Percentiles rank a stretch among this genome's conserved stretches.
These are phyloP conservation scores for Panthera leo DNA, from an alignment of 2,113 vertebrate species.

Conservation along the genomic window DNA sequence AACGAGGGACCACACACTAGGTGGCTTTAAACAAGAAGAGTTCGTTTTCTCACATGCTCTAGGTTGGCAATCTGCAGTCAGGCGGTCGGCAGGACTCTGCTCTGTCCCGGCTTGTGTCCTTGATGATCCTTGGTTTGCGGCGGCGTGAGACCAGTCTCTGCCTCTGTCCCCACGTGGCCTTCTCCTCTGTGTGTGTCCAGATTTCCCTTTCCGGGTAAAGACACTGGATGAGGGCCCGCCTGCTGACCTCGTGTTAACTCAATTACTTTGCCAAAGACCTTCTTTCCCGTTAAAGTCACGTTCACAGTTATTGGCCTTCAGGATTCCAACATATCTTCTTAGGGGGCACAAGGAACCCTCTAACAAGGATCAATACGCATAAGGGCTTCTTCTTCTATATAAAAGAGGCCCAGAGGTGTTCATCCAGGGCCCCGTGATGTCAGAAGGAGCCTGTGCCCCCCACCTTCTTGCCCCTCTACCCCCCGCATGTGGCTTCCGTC, in stretches of 20 bases:
- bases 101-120: neutral
- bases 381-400: neutral
- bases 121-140: too few relatives aligned
- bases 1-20: neutral
- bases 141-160: fast-evolving
- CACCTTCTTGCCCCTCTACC: neutral
- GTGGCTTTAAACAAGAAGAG: neutral
- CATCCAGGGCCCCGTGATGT: neutral
- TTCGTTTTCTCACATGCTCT: neutral
- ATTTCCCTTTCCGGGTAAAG: neutral
- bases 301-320: neutral
- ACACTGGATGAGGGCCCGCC: too few relatives aligned
- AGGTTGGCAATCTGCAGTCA: too few relatives aligned
- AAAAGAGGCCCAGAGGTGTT: neutral
- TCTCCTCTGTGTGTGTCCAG: neutral
- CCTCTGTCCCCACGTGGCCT: too few relatives aligned
- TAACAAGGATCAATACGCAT: neutral
- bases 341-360: neutral
- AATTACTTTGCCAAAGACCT: neutral
- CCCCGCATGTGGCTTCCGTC: neutral
- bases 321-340: neutral
- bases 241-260: neutral
- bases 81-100: neutral
- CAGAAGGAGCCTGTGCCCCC: neutral
- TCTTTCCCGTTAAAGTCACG: neutral